Evolutionary conservation across 2,888 invertebrate genomes (phyloP), one percentile per base, ranked within the genome.

Genomic region (Falcaria lacertinaria): DNA sequence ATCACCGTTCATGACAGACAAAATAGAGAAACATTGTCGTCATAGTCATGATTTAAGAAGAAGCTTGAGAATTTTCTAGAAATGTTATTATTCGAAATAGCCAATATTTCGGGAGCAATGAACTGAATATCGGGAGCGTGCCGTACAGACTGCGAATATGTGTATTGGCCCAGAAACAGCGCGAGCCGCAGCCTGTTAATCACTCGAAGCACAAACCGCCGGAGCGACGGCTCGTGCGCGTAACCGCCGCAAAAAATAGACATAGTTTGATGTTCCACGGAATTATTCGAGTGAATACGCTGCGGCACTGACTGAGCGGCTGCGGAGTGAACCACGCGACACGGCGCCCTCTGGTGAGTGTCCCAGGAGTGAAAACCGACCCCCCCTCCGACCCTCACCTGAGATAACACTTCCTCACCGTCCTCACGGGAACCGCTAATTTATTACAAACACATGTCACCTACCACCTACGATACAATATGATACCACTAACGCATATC

Each of bases 241-340:
- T 66, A 64, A 62, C 61, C 74, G 72, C 69, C 71, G 82, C 87
- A 79, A 80, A 87, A 87, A 87, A 87, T 86, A 87, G 83, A 84
- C 69, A 76, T 77, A 75, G 73, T 80, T 80, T 80, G 69, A 79
- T 80, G 76, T 77, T 68, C 74, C 79, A 70, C 70, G 75, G 80
- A 83, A 82, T 81, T 71, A 81, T 79, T 80, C 70, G 70, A 66
- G 73, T 80, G 80, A 82, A 79, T 77, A 78, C 69, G 72, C 75
- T 70, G 69, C 72, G 65, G 67, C 81, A 81, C 79, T 76, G 79
- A 60, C 52, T 59, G 69, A 61, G 64, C 78, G 74, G 62, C 63
- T 65, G 76, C 55, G 52, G 67, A 63, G 66, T 72, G 54, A 54
- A 73, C 73, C 65, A 78, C 80, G 77, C 72, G 45, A 50, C 50